Evolutionary conservation across 2,888 invertebrate genomes (phyloP).

Genomic region (Lapara coniferarum): DNA sequence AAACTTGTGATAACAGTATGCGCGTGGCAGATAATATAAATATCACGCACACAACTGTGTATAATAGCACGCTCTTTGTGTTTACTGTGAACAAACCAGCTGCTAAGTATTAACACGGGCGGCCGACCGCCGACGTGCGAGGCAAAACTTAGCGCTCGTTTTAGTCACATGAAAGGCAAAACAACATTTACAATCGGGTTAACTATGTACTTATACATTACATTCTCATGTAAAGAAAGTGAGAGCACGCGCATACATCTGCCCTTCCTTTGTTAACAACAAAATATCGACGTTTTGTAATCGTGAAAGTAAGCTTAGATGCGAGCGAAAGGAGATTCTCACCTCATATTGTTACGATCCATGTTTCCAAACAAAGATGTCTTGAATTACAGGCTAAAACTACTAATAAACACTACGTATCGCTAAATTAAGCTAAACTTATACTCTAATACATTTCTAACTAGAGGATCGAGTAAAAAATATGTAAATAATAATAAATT

Average conservation of each 20-base stretch:
- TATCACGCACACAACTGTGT: constrained; percentile 38
- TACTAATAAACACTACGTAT: constrained; percentile 43
- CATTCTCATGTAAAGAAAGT: neutral
- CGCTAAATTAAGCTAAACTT: constrained; percentile 50
- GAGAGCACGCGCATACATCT: neutral
- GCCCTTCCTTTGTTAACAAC: constrained; percentile 36
- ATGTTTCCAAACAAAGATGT: constrained; percentile 53
- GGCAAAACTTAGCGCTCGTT: neutral
- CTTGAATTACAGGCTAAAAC: constrained; percentile 26
- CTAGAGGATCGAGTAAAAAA: constrained; percentile 60
- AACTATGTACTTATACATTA: neutral
- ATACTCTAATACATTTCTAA: constrained; percentile 60
- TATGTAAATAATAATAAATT: constrained; percentile 61
- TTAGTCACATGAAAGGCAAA: neutral
- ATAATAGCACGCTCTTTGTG: constrained; percentile 18
- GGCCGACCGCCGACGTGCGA: neutral
- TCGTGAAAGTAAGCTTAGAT: constrained; percentile 24
- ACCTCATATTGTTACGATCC: constrained; percentile 80
- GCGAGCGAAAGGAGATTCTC: constrained; percentile 43
- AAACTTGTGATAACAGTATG: constrained; percentile 40
- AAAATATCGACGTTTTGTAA: constrained; percentile 30
- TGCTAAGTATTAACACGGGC: constrained; percentile 5
- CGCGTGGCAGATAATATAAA: constrained; percentile 45
- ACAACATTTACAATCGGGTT: neutral
- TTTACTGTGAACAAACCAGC: constrained; percentile 19